Evolutionary conservation across 2,113 vertebrate species (phyloP).

Genomic region (Uria lomvia): DNA sequence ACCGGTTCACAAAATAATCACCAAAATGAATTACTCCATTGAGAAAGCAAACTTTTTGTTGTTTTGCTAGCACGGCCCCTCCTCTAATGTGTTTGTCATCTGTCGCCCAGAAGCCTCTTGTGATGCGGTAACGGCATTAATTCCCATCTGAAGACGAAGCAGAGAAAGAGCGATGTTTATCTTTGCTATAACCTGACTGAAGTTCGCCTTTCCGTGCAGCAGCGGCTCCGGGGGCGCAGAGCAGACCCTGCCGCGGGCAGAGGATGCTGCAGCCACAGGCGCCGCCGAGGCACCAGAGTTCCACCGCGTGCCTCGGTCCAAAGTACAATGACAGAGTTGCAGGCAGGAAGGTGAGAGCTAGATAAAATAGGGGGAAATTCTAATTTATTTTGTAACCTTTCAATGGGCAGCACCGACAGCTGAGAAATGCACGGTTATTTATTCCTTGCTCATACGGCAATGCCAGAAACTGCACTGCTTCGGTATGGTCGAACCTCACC

Average conservation of each 20-base stretch:
- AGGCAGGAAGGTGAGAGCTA: background rate
- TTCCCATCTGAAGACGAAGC: background rate
- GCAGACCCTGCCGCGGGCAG: background rate
- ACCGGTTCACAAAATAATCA: background rate
- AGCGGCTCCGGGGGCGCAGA: accelerated
- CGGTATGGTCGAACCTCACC: background rate
- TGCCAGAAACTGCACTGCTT: background rate
- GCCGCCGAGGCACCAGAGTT: accelerated
- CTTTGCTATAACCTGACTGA: accelerated
- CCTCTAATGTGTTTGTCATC: background rate
- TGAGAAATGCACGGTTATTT: background rate
- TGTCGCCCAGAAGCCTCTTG: background rate
- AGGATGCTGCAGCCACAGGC: background rate
- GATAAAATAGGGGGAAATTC: background rate
- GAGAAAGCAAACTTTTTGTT: background rate
- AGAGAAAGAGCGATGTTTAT: background rate
- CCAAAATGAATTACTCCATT: background rate
- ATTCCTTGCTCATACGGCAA: background rate
- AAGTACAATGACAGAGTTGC: accelerated
- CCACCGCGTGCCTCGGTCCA: accelerated
- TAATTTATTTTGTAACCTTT: background rate
- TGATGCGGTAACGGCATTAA: background rate
- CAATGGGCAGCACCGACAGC: background rate
- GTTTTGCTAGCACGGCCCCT: background rate
- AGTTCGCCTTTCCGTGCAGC: background rate